Evolutionary conservation across 2,113 vertebrate species (phyloP).

Genomic region (Coptodon bakossiorum): DNA sequence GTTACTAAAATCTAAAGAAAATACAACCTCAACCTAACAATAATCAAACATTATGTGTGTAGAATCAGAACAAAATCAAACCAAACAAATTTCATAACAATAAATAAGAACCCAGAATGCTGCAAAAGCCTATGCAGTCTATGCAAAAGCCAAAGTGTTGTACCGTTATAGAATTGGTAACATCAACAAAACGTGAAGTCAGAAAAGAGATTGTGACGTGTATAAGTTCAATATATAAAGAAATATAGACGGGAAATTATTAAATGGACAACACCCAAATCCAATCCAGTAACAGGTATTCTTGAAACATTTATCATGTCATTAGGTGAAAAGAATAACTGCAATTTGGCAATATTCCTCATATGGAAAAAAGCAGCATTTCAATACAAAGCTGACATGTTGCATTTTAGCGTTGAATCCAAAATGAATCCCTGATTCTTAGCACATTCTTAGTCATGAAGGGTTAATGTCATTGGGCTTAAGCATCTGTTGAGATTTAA

Average conservation of each 20-base stretch:
- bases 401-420: not conserved
- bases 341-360: not conserved
- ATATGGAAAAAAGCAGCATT: not conserved
- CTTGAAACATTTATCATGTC: not conserved
- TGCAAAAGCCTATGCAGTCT: not conserved
- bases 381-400: not conserved
- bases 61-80: not conserved
- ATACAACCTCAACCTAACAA: not conserved
- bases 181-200: not conserved
- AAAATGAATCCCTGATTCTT: not conserved
- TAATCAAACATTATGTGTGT: not conserved
- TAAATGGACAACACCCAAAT: not conserved
- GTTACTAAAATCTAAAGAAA: not conserved
- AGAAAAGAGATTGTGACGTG: not conserved
- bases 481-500: too few relatives aligned
- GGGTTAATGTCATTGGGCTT: not conserved
- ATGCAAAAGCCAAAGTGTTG: not conserved
- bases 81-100: accelerated
- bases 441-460: not conserved
- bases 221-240: not conserved
- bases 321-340: not conserved
- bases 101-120: not conserved
- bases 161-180: not conserved
- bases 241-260: accelerated
- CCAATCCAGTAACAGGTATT: not conserved